Evolutionary conservation across 2,888 invertebrate species (phyloP), one percentile per base, ranked within the genome.

Genomic region (Ecdyonurus torrentis): DNA sequence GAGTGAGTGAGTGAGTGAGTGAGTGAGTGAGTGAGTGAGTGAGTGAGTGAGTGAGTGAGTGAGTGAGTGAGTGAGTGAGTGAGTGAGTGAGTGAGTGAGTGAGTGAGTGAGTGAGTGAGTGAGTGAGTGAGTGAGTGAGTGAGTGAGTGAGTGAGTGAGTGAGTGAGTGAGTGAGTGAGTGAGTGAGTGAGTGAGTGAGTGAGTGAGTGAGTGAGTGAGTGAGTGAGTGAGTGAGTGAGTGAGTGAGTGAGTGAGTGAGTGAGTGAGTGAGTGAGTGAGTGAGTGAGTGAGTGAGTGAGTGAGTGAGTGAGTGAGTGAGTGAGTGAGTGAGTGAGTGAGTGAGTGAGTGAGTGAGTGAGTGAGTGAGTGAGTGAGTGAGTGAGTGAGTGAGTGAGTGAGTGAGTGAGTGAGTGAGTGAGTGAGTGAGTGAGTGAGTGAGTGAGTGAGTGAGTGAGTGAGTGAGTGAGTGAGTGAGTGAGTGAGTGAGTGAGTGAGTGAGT

Each of bases 251-350:
- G 20, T 61, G 61, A 61, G 61, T 61, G 61, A 53, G 52, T 61
- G 61, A 61, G 61, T 61, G 61, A 55, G 19, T 61, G 61, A 61
- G 52, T 55, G 61, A 61, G n/a, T 61, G 50, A 61, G 61, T 61
- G 61, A 53, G 20, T 61, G 61, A 61, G 52, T 55, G 61, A 61
- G 19, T 61, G 61, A 55, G 61, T 61, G 61, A 53, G 20, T 61
- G 52, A 61, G 61, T 61, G 61, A 61, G 52, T 61, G 61, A 61
- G 61, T 61, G 61, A 53, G 20, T 61, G 61, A 61, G 52, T 61
- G 61, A 61, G 18, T 61, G 61, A 61, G 61, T 61, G 61, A 53
- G 52, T 61, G 61, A 61, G 52, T 55, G 61, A 53, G 52, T 50
- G 50, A 50, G 50, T 50, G 50, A 50, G 50, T 50, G 50, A 50